Evolutionary conservation across 1,140 invertebrate genomes (phyloP).

Genomic region (Portunus trituberculatus): DNA sequence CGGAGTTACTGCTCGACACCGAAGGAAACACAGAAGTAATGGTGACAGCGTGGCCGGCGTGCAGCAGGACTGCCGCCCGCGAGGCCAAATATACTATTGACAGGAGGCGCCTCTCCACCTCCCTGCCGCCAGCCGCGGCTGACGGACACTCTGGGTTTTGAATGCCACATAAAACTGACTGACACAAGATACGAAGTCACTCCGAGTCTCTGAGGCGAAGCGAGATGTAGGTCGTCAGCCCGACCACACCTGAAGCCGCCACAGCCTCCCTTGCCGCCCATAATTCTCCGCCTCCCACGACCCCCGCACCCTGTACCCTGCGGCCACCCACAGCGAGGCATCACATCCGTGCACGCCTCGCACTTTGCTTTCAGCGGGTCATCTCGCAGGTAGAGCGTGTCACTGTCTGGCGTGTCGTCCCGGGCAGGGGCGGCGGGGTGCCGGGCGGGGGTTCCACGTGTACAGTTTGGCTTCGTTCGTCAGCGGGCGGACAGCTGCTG

Average conservation of each 20-base stretch:
- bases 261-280: background rate
- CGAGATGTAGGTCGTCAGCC: background rate
- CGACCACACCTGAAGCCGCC: constrained; percentile 6
- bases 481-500: background rate
- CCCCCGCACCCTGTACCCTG: background rate
- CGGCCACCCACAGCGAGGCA: background rate
- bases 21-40: background rate
- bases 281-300: background rate
- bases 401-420: background rate
- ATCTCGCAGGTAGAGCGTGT: background rate
- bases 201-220: background rate
- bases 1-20: background rate
- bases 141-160: background rate
- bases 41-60: background rate
- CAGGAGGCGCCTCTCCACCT: background rate
- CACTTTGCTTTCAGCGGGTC: background rate
- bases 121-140: background rate
- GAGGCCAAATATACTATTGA: background rate
- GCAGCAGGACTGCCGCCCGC: background rate
- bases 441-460: background rate
- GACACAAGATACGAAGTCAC: background rate
- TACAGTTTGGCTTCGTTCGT: background rate
- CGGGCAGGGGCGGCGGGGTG: background rate
- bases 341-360: background rate
- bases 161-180: constrained; percentile 12